Conservation (phyloP, 1,140 invertebrate species). For the Ostrea denselamellosa region DNA sequence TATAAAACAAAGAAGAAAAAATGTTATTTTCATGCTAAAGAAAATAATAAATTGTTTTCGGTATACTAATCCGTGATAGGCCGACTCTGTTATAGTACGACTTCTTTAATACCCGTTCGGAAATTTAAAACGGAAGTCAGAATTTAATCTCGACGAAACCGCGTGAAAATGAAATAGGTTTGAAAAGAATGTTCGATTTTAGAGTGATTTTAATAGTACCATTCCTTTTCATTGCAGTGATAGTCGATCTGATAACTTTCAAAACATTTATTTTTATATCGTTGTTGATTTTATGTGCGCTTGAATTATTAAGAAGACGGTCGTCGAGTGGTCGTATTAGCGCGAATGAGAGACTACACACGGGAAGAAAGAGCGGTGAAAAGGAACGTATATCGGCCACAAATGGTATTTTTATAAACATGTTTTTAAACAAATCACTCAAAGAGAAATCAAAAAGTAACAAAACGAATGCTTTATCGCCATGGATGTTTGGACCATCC, state of each 20-base stretch:
- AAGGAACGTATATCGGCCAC: not conserved
- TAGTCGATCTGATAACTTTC: not conserved
- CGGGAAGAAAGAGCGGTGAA: not conserved
- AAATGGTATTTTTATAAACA: slow-evolving; percentile 3
- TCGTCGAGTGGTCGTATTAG: not conserved
- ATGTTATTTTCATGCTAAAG: no score
- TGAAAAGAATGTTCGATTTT: slow-evolving; percentile 30
- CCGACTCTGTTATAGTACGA: not conserved
- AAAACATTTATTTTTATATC: slow-evolving; percentile 18
- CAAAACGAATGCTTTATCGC: not conserved
- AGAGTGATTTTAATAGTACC: not conserved
- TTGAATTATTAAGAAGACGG: not conserved
- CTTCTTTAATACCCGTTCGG: not conserved
- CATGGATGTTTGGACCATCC: not conserved
- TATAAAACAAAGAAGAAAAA: no score
- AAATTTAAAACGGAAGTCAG: not conserved
- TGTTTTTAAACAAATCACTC: slow-evolving; percentile 28
- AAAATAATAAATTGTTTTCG: no score
- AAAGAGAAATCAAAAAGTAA: slow-evolving; percentile 20
- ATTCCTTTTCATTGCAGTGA: slow-evolving; percentile 25
- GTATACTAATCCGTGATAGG: no score
- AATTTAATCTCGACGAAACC: slow-evolving; percentile 35
- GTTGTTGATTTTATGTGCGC: not conserved
- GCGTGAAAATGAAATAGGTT: slow-evolving; percentile 31
- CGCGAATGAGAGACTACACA: not conserved